phyloP scores from a whole-genome alignment of 2,113 vertebrate species.

The Embiotoca jacksoni region DNA sequence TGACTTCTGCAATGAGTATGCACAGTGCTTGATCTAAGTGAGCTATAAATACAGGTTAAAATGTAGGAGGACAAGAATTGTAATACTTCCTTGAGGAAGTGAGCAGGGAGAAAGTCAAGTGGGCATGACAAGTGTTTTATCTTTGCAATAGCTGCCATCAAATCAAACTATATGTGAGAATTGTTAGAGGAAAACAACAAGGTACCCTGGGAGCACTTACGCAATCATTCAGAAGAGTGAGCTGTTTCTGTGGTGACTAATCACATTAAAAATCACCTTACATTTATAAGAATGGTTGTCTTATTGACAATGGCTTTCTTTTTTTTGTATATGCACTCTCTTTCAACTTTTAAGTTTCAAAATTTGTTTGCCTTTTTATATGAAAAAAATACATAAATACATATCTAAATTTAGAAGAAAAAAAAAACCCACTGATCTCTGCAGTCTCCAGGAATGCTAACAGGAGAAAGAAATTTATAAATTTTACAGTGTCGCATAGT shows the following conservation, averaged over 20 bases:
- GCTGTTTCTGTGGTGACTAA: neutral
- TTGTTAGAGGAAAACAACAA: neutral
- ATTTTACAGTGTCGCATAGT: constrained; percentile 28
- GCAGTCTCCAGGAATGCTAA: constrained; percentile 9
- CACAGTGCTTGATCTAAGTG: constrained; percentile 1
- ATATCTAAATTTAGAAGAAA: no score
- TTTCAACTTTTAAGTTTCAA: no score
- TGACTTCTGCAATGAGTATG: constrained; percentile 7
- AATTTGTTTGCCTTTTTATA: no score
- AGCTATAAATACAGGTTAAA: constrained; percentile 16
- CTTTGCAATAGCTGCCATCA: neutral
- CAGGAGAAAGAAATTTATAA: constrained; percentile 34
- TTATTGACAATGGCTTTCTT: neutral
- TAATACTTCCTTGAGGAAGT: neutral
- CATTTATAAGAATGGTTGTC: neutral
- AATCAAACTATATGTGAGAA: no score
- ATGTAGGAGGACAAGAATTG: neutral
- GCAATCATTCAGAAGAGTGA: neutral
- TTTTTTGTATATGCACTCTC: no score
- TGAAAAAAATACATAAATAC: no score
- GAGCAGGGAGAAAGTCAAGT: constrained; percentile 1
- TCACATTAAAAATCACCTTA: neutral
- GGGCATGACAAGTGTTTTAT: neutral
- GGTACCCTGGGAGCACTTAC: neutral
- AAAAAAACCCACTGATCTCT: neutral